These are phyloP conservation scores for Brachionus plicatilis DNA, from an alignment of 1,140 invertebrate genomes.

Conservation along the genomic window DNA sequence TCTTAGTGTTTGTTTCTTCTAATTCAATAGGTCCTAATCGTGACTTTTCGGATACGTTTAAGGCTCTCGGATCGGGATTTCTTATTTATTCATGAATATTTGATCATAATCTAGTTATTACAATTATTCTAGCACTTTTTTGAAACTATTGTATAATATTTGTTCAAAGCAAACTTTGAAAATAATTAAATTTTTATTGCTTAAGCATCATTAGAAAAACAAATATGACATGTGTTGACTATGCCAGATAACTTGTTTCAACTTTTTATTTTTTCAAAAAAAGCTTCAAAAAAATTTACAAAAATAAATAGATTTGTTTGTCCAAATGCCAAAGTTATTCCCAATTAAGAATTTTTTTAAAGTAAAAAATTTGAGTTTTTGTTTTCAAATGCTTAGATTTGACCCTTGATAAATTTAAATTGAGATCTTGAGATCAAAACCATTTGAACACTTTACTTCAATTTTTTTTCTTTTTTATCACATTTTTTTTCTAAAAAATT, in stretches of 20 bases:
- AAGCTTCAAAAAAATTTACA: background rate
- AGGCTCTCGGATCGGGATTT: background rate
- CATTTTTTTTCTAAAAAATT: background rate
- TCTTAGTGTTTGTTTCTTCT: background rate
- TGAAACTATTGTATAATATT: background rate
- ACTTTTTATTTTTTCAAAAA: background rate
- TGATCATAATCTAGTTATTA: background rate
- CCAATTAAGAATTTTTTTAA: background rate
- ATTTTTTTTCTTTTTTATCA: background rate
- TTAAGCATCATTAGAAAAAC: background rate
- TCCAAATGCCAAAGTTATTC: background rate
- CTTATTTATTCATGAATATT: background rate
- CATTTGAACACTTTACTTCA: background rate
- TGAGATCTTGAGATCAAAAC: background rate
- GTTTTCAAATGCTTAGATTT: background rate
- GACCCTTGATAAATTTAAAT: background rate
- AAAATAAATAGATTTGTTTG: background rate
- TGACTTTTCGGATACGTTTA: background rate
- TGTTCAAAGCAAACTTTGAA: background rate
- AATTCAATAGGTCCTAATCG: background rate
- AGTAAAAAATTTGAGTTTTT: background rate
- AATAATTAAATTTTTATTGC: slow-evolving; percentile 1
- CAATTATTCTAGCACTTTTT: background rate
- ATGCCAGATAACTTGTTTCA: background rate
- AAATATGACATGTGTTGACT: background rate